Conservation (phyloP, 2,888 invertebrate genomes). For the Andrena haemorrhoa region DNA sequence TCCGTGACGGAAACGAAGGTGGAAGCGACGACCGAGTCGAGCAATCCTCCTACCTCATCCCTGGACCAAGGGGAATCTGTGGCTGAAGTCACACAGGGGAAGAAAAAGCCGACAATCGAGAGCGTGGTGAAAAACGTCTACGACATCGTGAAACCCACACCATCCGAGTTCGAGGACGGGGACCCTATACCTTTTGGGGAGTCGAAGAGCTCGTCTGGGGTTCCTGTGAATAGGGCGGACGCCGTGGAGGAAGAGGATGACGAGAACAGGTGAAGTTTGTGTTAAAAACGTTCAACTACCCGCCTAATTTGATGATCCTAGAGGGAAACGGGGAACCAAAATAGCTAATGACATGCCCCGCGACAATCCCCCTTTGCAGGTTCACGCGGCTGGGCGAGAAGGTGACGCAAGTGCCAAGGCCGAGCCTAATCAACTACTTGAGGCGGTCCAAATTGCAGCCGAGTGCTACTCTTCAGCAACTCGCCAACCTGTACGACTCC, state of each 20-base stretch:
- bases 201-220: constrained; percentile 38
- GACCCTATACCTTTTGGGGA: constrained; percentile 52
- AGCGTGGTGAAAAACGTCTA: constrained; percentile 76
- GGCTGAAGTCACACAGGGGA: constrained; percentile 29
- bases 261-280: constrained; percentile 74
- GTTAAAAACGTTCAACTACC: not conserved
- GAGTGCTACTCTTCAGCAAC: constrained; percentile 87
- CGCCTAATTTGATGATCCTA: not conserved
- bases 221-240: constrained; percentile 67
- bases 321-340: not conserved
- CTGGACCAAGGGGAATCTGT: not conserved
- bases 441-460: constrained; percentile 86
- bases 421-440: constrained; percentile 81
- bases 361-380: constrained; percentile 58
- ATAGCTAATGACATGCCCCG: constrained; percentile 17
- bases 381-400: constrained; percentile 80
- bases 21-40: not conserved
- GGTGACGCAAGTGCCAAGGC: constrained; percentile 80
- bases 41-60: not conserved
- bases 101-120: constrained; percentile 70
- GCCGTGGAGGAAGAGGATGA: constrained; percentile 76
- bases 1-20: constrained; percentile 4
- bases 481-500: constrained; percentile 88
- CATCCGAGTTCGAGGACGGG: constrained; percentile 49
- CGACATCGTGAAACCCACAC: constrained; percentile 70